phyloP scores from a whole-genome alignment of 2,888 invertebrate species.

The Abrostola tripartita region DNA sequence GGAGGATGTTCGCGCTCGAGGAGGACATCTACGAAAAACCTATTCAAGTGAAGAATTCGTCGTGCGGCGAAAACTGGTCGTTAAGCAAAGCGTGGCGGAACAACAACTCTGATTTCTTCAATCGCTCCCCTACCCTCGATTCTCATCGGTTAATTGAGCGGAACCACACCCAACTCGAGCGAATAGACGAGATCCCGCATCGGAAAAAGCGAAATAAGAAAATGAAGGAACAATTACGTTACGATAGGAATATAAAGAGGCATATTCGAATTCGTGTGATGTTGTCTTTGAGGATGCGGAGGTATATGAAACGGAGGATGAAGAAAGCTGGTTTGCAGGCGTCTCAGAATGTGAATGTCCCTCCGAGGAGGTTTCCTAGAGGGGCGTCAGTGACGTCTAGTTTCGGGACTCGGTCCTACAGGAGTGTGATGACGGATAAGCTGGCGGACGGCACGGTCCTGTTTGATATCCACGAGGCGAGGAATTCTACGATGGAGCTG shows the following conservation, averaged over 20 bases:
- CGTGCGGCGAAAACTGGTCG: conserved; percentile 86
- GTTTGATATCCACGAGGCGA: conserved; percentile 84
- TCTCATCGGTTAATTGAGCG: conserved; percentile 67
- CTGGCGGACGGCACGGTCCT: conserved; percentile 79
- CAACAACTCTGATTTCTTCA: conserved; percentile 77
- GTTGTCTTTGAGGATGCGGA: conserved; percentile 90
- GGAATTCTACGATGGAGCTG: conserved; percentile 81
- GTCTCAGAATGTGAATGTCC: conserved; percentile 70
- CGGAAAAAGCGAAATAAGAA: conserved; percentile 73
- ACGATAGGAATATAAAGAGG: conserved; percentile 89
- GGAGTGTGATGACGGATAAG: conserved; percentile 81
- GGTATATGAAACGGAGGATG: conserved; percentile 81
- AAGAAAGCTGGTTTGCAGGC: conserved; percentile 65
- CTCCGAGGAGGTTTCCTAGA: conserved; percentile 77
- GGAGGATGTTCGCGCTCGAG: conserved; percentile 80
- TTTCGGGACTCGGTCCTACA: conserved; percentile 81
- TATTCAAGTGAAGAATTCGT: conserved; percentile 76
- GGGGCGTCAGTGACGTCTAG: conserved; percentile 76
- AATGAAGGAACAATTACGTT: conserved; percentile 84
- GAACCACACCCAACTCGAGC: conserved; percentile 69
- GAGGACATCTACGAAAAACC: conserved; percentile 84
- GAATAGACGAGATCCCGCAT: conserved; percentile 80
- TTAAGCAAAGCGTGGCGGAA: conserved; percentile 85
- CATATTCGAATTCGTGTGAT: conserved; percentile 91
- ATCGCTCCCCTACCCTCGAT: conserved; percentile 71